Percentiles rank a stretch among this genome's conserved stretches.
These are phyloP conservation scores for Ornithoptera alexandrae DNA, from an alignment of 2,888 invertebrate species.

Conservation along the genomic window DNA sequence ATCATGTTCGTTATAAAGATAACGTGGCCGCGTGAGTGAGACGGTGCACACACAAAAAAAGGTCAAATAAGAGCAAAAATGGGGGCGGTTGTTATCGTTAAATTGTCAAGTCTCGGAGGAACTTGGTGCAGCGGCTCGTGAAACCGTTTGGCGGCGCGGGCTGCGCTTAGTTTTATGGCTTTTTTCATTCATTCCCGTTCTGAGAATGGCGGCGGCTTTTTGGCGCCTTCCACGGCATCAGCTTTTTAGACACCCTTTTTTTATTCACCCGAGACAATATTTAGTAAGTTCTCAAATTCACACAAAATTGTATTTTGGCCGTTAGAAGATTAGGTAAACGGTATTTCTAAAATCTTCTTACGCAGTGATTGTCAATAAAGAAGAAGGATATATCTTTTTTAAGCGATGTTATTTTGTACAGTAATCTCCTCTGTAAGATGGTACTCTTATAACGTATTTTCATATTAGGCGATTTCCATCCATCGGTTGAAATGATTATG, in stretches of 20 bases:
- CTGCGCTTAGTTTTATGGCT: constrained; percentile 56
- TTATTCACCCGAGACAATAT: constrained; percentile 41
- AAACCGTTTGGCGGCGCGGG: constrained; percentile 67
- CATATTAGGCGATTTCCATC: no score
- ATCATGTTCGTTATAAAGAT: constrained; percentile 32
- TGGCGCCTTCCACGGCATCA: constrained; percentile 66
- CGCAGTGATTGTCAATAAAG: no score
- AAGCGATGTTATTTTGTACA: no score
- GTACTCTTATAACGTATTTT: no score
- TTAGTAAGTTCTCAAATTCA: constrained; percentile 31
- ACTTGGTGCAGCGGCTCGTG: constrained; percentile 70
- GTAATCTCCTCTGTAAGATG: no score
- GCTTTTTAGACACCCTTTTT: constrained; percentile 42
- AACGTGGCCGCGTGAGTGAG: constrained; percentile 28
- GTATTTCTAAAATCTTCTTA: no score
- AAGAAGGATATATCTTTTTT: no score
- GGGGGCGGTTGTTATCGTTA: constrained; percentile 46
- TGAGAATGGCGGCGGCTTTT: constrained; percentile 70
- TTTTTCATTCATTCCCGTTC: constrained; percentile 72
- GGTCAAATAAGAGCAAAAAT: constrained; percentile 31
- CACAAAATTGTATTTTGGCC: no score
- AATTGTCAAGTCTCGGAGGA: constrained; percentile 61
- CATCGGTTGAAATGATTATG: no score
- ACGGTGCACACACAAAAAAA: constrained; percentile 40
- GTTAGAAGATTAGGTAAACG: no score